Conservation (phyloP, 64 coral and sea anemone genomes). For the Montipora sp. region DNA sequence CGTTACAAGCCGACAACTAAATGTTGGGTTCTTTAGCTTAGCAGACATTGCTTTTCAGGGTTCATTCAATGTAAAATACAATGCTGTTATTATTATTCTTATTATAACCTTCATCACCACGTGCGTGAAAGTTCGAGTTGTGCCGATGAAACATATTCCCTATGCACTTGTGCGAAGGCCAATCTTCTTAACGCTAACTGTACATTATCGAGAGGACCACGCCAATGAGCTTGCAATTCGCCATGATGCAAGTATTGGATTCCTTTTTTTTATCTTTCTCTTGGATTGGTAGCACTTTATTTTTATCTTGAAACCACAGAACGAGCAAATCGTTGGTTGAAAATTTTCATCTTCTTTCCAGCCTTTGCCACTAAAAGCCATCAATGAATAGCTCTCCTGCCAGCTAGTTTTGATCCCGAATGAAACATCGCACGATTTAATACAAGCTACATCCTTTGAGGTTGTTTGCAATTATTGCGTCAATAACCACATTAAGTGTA, state of each 20-base stretch:
- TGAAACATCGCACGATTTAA: constrained; percentile 2
- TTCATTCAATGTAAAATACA: too few relatives aligned
- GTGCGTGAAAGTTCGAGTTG: too few relatives aligned
- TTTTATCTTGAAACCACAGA: not conserved
- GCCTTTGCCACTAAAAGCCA: not conserved
- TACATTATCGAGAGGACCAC: not conserved
- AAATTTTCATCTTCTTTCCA: not conserved
- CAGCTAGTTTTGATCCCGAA: not conserved
- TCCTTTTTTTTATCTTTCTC: not conserved
- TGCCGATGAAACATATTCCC: too few relatives aligned
- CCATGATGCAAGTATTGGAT: not conserved
- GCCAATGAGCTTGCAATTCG: constrained; percentile 5
- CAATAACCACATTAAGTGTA: constrained; percentile 96
- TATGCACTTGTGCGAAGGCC: not conserved
- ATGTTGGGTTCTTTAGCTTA: too few relatives aligned
- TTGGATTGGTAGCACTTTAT: not conserved
- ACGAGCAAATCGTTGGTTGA: not conserved
- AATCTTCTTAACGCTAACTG: not conserved
- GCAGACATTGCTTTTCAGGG: too few relatives aligned
- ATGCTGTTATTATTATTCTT: too few relatives aligned
- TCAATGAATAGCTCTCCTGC: not conserved
- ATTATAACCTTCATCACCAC: too few relatives aligned
- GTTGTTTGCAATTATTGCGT: constrained; percentile 98
- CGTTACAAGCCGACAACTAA: too few relatives aligned
- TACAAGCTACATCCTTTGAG: constrained; percentile 95